A percentile compares a stretch with the other conserved stretches of the same genome.
Evolutionary conservation across 1,140 invertebrate species (phyloP).

Genomic region (Homarus americanus): DNA sequence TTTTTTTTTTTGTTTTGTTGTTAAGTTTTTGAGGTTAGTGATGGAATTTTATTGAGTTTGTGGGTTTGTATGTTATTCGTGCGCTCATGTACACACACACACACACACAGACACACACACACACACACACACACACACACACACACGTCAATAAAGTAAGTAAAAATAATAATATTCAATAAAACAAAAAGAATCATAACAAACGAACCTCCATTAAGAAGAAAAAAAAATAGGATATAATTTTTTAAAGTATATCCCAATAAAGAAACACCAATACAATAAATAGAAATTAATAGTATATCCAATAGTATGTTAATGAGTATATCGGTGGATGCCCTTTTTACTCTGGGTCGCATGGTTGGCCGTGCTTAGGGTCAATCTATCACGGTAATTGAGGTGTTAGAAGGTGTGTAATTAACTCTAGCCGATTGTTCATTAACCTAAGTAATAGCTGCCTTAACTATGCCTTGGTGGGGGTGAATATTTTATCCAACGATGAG

Average conservation of each 20-base stretch:
- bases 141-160: background rate
- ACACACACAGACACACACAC: background rate
- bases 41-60: too few species aligned
- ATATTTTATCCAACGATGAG: conserved; percentile 47
- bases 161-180: background rate
- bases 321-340: too few species aligned
- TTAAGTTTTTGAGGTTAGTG: too few species aligned
- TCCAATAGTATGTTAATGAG: too few species aligned
- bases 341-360: background rate
- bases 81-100: background rate
- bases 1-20: too few species aligned
- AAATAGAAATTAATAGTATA: too few species aligned
- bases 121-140: background rate
- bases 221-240: too few species aligned
- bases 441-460: conserved; percentile 41
- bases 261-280: too few species aligned
- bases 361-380: conserved; percentile 2
- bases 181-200: too few species aligned
- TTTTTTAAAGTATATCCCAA: too few species aligned
- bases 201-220: too few species aligned
- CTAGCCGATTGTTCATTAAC: conserved; percentile 40
- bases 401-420: conserved; percentile 51
- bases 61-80: too few species aligned
- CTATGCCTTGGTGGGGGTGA: conserved; percentile 14
- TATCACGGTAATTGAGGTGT: conserved; percentile 44